Percentiles rank a stretch among this genome's conserved stretches.
phyloP scores from a whole-genome alignment of 2,888 invertebrate genomes.

The Acrobasis repandana region DNA sequence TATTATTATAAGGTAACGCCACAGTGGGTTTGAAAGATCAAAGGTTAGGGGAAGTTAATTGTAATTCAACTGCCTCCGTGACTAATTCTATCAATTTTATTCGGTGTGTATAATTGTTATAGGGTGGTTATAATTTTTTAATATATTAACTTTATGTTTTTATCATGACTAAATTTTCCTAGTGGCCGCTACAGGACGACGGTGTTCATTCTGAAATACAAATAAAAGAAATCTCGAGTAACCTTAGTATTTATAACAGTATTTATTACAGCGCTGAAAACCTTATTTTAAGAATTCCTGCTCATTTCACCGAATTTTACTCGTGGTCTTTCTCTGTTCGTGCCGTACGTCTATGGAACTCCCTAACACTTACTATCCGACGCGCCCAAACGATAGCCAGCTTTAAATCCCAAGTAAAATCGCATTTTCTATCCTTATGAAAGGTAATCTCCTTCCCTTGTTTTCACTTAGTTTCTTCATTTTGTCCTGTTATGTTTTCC shows the following conservation, averaged over 20 bases:
- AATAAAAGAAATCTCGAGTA: neutral
- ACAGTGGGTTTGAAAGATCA: neutral
- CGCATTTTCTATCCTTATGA: too few species aligned
- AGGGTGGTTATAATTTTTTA: neutral
- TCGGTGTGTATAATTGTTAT: neutral
- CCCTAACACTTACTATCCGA: too few species aligned
- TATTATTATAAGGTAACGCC: slow-evolving; percentile 4
- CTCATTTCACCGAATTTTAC: too few species aligned
- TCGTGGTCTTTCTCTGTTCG: too few species aligned
- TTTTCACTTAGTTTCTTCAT: too few species aligned
- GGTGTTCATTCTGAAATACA: slow-evolving; percentile 10
- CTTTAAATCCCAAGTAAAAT: too few species aligned
- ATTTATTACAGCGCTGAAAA: too few species aligned
- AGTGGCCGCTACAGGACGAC: neutral
- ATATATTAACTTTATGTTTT: neutral
- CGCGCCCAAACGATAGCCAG: too few species aligned
- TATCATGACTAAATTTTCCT: slow-evolving; percentile 8
- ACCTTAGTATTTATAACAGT: neutral
- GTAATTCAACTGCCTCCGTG: neutral
- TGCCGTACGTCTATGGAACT: too few species aligned
- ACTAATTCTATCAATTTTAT: neutral
- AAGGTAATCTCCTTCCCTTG: too few species aligned
- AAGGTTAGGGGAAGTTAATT: neutral
- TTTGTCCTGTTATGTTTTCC: too few species aligned
- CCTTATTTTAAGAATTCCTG: too few species aligned